Percentiles rank a stretch among this genome's conserved stretches.
These are phyloP conservation scores for Allolobophora icterica DNA, from an alignment of 2,888 invertebrate species.

Conservation along the genomic window DNA sequence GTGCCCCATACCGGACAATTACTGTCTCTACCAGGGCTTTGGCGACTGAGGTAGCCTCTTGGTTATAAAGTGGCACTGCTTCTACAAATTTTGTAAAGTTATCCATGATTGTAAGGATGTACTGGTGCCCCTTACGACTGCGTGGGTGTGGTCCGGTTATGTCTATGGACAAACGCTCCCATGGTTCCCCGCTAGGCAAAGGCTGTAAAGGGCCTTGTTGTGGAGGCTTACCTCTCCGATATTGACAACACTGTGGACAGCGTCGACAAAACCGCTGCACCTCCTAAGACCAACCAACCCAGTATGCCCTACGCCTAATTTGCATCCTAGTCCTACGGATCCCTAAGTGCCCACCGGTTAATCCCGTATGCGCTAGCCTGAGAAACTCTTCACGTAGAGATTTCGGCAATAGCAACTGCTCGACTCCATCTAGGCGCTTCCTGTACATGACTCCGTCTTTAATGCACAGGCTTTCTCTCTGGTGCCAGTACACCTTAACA, in stretches of 20 bases:
- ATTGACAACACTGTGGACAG: background rate
- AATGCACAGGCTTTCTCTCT: too few species aligned
- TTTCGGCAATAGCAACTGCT: too few species aligned
- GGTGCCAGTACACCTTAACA: too few species aligned
- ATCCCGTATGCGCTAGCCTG: too few species aligned
- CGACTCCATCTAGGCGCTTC: too few species aligned
- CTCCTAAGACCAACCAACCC: too few species aligned
- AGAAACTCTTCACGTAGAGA: too few species aligned
- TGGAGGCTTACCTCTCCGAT: background rate
- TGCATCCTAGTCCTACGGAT: too few species aligned
- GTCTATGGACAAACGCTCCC: background rate
- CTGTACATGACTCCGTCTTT: too few species aligned
- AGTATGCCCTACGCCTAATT: too few species aligned
- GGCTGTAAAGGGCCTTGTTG: background rate
- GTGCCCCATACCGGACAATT: background rate
- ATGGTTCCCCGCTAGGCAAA: background rate
- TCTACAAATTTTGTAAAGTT: background rate
- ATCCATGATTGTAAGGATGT: background rate
- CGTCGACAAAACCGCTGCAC: too few species aligned
- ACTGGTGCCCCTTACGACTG: background rate
- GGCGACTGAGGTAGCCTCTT: background rate
- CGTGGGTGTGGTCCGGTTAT: background rate
- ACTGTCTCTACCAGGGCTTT: conserved; percentile 4
- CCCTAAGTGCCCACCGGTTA: too few species aligned
- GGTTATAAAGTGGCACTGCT: background rate